phyloP scores from a whole-genome alignment of 2,888 invertebrate genomes.

The Tethea ocularis region DNA sequence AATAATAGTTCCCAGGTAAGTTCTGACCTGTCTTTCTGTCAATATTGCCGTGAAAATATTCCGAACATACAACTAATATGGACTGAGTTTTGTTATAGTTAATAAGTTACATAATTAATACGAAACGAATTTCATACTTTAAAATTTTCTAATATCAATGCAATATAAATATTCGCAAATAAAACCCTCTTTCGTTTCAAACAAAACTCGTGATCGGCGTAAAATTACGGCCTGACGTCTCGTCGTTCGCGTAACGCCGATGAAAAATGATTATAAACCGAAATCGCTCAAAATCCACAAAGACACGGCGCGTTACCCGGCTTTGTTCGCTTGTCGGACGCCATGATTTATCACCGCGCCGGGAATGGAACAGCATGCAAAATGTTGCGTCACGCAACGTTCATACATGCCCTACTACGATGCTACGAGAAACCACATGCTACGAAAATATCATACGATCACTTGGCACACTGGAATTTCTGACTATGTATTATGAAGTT shows the following conservation, averaged over 20 bases:
- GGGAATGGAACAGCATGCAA: slow-evolving; percentile 72
- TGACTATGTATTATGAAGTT: background rate
- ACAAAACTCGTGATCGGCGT: slow-evolving; percentile 62
- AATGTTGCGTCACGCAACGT: slow-evolving; percentile 76
- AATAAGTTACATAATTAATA: background rate
- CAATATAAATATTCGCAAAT: slow-evolving; percentile 16
- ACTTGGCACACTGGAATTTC: slow-evolving; percentile 25
- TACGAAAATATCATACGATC: slow-evolving; percentile 16
- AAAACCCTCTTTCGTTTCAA: slow-evolving; percentile 29
- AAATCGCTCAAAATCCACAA: slow-evolving; percentile 80
- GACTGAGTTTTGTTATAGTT: no score
- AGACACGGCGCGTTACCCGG: slow-evolving; percentile 80
- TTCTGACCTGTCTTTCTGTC: no score
- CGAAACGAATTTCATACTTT: background rate
- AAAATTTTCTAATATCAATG: background rate
- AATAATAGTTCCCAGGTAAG: no score
- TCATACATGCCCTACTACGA: slow-evolving; percentile 37
- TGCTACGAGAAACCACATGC: slow-evolving; percentile 40
- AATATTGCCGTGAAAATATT: no score
- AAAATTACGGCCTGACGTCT: slow-evolving; percentile 52
- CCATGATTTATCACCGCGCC: slow-evolving; percentile 67
- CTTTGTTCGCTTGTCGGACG: slow-evolving; percentile 76
- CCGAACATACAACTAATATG: no score
- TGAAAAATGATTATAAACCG: slow-evolving; percentile 80
- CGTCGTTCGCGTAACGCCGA: slow-evolving; percentile 27